Conservation (phyloP, 1,140 invertebrate genomes). For the Coelopa frigida region DNA sequence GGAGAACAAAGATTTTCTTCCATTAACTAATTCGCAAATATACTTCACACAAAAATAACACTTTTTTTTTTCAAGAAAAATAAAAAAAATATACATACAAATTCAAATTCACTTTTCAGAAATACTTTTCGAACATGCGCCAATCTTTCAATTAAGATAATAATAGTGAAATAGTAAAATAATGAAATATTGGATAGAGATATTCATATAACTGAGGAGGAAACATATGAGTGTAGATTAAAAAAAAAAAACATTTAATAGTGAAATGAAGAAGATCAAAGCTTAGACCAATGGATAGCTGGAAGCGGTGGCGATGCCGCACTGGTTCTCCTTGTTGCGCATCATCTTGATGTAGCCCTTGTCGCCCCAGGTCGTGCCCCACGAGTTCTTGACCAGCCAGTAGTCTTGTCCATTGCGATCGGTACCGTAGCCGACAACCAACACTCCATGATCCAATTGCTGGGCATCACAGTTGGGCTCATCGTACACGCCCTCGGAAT, state of each 20-base stretch:
- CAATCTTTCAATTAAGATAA: no score
- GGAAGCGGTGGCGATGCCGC: constrained; percentile 78
- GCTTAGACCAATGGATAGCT: constrained; percentile 75
- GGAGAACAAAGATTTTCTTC: no score
- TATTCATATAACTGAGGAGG: no score
- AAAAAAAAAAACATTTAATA: neutral
- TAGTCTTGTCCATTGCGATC: constrained; percentile 54
- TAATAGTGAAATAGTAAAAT: no score
- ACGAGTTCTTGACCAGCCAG: constrained; percentile 65
- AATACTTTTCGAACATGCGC: no score
- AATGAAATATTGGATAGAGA: no score
- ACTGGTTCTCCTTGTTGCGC: constrained; percentile 79
- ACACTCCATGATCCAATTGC: constrained; percentile 77
- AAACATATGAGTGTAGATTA: neutral
- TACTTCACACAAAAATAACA: no score
- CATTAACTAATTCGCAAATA: no score
- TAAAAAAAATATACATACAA: no score
- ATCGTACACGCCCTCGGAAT: constrained; percentile 55
- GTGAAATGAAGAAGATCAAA: neutral
- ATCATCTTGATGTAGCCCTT: constrained; percentile 86
- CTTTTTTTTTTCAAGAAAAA: no score
- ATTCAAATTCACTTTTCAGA: no score
- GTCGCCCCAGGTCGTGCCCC: constrained; percentile 76
- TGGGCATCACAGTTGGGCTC: constrained; percentile 60
- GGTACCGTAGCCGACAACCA: constrained; percentile 60